Evolutionary conservation across 2,113 vertebrate species (phyloP), one percentile per base, ranked within the genome.

Genomic region (Choloepus hoffmanni): DNA sequence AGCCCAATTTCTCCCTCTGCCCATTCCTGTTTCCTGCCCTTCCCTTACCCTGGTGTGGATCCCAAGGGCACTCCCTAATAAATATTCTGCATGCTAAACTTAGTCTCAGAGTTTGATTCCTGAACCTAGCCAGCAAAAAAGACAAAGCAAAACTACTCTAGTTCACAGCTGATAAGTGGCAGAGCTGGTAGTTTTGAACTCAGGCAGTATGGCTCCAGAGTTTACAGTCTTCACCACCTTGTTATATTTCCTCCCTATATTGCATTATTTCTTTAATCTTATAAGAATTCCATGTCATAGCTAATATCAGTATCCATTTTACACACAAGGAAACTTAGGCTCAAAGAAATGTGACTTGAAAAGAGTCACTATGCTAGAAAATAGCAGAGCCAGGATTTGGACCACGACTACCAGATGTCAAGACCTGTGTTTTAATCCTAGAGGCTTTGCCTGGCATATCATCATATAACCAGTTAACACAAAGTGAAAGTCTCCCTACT

Each of bases 231-330:
- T 95, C 68, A 50, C 50, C 58, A 89, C 7, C 9, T 85, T 36
- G 53, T 77, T 86, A 62, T 53, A 74, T 4, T 68, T 81, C 40
- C 18, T 67, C 55, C 40, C 36, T 93, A 24, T 85, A 81, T 0
- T 81, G 13, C 58, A 85, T 68, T 90, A 55, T 77, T 90, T 65
- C 23, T 93, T 63, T n/a, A 85, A 58, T 30, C 36, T 92, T 92
- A 67, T 19, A 94, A 87, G 55, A 94, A 92, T 60, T 87, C 15
- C 6, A 68, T 30, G 48, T 40, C 9, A 43, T 26, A 76, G 7
- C n/a, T 87, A 63, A 43, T 63, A 55, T 67, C 58, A 62, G 58
- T 50, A 88, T 89, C 73, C 21, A 58, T 48, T 40, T 85, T 76
- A 83, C 18, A 30, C 33, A 92, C 11, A 28, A 95, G 19, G 21